Evolutionary conservation across 1,140 invertebrate species (phyloP).

Genomic region (Vanessa atalanta): DNA sequence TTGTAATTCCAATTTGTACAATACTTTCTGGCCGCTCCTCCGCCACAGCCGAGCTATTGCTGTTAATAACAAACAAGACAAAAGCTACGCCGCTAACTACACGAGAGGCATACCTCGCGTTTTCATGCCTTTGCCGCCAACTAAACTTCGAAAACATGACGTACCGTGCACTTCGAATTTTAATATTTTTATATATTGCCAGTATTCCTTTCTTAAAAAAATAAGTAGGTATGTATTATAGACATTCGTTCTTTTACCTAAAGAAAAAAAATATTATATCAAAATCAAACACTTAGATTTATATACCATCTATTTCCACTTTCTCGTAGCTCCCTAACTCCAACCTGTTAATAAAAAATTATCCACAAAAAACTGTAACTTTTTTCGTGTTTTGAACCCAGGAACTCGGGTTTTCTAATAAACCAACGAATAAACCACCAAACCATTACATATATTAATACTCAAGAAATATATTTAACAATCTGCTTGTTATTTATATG

Average conservation of each 20-base stretch:
- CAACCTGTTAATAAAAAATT: no score
- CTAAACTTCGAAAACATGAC: conserved; percentile 14
- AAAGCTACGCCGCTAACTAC: conserved; percentile 64
- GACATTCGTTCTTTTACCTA: neutral
- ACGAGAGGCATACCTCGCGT: conserved; percentile 41
- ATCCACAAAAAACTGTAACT: no score
- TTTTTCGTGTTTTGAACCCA: no score
- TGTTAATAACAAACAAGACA: conserved; percentile 74
- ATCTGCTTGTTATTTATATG: no score
- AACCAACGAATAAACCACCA: no score
- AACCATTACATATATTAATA: no score
- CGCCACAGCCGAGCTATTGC: conserved; percentile 53
- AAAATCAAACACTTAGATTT: no score
- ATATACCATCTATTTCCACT: no score
- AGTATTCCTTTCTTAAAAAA: neutral
- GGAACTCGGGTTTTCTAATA: no score
- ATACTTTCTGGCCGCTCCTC: conserved; percentile 38
- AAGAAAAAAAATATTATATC: no score
- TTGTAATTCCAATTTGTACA: neutral
- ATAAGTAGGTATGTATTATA: neutral
- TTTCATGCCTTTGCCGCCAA: conserved; percentile 14
- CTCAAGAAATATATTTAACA: no score
- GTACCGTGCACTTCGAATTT: conserved; percentile 21
- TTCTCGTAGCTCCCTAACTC: no score
- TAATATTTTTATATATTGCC: conserved; percentile 30